A percentile compares a stretch with the other conserved stretches of the same genome.
Evolutionary conservation across 2,797 vertebrate species (phyloP).

Genomic region (Pseudocheirus occidentalis): DNA sequence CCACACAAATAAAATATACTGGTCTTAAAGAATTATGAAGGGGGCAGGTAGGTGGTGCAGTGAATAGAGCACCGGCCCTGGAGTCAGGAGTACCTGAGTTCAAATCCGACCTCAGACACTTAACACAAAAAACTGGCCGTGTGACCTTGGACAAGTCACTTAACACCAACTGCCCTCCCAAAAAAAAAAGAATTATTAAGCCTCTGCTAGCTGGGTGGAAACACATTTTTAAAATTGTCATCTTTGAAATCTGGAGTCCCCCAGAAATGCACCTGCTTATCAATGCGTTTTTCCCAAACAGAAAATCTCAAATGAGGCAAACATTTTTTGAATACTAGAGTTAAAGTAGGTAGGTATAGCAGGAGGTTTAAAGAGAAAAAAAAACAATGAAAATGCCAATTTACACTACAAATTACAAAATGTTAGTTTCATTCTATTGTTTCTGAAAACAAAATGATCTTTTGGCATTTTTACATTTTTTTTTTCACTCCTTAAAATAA

Average conservation of each 20-base stretch:
- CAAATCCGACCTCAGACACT: no score
- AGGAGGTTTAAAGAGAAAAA: slow-evolving; percentile 43
- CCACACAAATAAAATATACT: background rate
- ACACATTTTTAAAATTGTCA: slow-evolving; percentile 53
- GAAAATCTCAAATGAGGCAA: slow-evolving; percentile 16
- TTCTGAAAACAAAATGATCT: slow-evolving; percentile 44
- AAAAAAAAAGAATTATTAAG: background rate
- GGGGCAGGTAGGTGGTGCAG: no score
- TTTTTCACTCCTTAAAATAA: slow-evolving; percentile 52
- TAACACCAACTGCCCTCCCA: no score
- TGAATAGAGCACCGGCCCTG: no score
- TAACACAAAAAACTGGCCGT: no score
- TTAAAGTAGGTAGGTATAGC: slow-evolving; percentile 37
- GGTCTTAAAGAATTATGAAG: background rate
- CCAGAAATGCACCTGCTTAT: slow-evolving; percentile 50
- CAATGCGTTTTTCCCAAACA: slow-evolving; percentile 40
- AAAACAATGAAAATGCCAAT: slow-evolving; percentile 39
- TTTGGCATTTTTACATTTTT: slow-evolving; percentile 29
- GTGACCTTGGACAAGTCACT: no score
- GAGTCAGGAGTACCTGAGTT: no score
- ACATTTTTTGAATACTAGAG: background rate
- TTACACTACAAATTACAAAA: slow-evolving; percentile 35
- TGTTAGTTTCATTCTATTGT: slow-evolving; percentile 45
- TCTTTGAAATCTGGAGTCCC: slow-evolving; percentile 38
- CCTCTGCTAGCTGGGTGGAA: slow-evolving; percentile 49